Evolutionary conservation across 2,113 vertebrate species (phyloP), one percentile per base, ranked within the genome.

Genomic region (Datnioides undecimradiatus): DNA sequence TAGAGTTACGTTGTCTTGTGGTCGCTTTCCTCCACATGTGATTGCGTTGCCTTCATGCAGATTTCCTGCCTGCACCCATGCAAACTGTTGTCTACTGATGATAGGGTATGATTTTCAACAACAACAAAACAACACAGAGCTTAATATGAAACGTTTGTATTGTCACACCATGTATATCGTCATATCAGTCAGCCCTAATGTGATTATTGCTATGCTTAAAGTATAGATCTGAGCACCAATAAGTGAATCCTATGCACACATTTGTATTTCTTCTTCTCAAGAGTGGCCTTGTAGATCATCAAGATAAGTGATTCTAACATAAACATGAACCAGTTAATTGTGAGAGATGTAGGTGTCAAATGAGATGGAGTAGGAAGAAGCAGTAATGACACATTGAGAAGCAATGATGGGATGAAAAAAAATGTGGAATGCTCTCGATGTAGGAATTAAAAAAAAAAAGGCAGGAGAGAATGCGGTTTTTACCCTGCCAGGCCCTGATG

Each of bases 401-500:
- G 8, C 13, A 45, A 0, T 34, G 49, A 43, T 31, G n/a, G 71
- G 6, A 5, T 45, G 17, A 71, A 27, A 40, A 40, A 27, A 45
- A 48, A 57, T 57, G n/a, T 57, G 59, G n/a, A 68, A 49, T 62
- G 38, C 14, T 55, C 3, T 41, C 43, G 46, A 46, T n/a, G 12
- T 34, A 62, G n/a, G 13, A 33, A 23, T 67, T 1, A 4, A 54
- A 36, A n/a, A 54, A 36, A n/a, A 57, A 51, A 43, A 33, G 36
- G 29, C n/a, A 49, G 36, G 34, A 29, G 38, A 78, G 62, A 57
- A 27, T 58, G 76, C n/a, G 0, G 72, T 54, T 79, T 79, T 25
- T 66, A 49, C 25, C n/a, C 36, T 33, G 48, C 29, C 60, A 41
- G 62, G 63, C 41, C 1, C 76, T 45, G 74, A 79, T 73, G 79